Percentiles rank a stretch among this genome's conserved stretches.
Evolutionary conservation across 2,888 invertebrate genomes (phyloP).

Genomic region (Microplitis deprimator): DNA sequence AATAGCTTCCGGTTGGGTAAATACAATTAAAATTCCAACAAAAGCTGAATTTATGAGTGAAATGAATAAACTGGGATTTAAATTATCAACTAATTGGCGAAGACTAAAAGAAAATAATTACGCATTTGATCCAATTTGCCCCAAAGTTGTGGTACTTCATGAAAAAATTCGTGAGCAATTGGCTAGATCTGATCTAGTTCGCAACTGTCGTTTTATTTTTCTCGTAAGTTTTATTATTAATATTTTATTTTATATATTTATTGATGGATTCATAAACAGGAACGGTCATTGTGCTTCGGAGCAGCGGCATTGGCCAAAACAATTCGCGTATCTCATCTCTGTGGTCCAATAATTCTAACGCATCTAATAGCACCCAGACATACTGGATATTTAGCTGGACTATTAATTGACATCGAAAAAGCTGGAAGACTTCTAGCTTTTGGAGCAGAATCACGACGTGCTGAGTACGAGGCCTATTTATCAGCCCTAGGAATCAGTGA

Average conservation of each 20-base stretch:
- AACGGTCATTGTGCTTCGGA: constrained; percentile 85
- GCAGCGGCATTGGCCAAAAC: constrained; percentile 83
- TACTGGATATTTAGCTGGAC: constrained; percentile 83
- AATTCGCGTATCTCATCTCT: constrained; percentile 77
- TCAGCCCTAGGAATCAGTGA: constrained; percentile 77
- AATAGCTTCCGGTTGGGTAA: constrained; percentile 85
- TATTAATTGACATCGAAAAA: constrained; percentile 75
- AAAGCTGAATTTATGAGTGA: constrained; percentile 72
- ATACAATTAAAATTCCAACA: constrained; percentile 78
- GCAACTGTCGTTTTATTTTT: constrained; percentile 74
- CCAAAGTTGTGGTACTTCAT: constrained; percentile 76
- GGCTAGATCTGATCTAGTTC: constrained; percentile 75
- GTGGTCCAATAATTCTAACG: constrained; percentile 84
- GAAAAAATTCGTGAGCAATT: constrained; percentile 74
- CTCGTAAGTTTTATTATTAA: constrained; percentile 70
- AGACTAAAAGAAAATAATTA: constrained; percentile 69
- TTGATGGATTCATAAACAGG: constrained; percentile 72
- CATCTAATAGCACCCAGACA: constrained; percentile 86
- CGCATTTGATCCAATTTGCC: constrained; percentile 76
- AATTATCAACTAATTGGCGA: constrained; percentile 69
- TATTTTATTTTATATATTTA: neutral
- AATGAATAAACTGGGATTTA: constrained; percentile 72
- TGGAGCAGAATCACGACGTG: constrained; percentile 73
- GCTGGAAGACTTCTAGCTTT: constrained; percentile 77
- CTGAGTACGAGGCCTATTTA: constrained; percentile 81